Percentiles rank a stretch among this genome's conserved stretches.
Conservation (phyloP, 2,113 vertebrate genomes). For the Zosterops hypoxanthus region DNA sequence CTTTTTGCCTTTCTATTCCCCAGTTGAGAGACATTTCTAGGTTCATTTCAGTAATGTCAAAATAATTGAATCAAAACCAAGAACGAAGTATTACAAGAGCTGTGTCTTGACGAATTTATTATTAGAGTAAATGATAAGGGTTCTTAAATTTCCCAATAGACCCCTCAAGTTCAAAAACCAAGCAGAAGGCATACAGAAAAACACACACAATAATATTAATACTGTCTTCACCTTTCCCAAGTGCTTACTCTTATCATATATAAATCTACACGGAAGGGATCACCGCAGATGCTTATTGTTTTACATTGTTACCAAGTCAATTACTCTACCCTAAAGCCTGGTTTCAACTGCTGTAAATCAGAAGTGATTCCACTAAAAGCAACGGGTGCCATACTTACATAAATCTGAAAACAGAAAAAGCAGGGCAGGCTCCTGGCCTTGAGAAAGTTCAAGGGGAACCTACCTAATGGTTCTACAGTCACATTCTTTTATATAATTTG, state of each 20-base stretch:
- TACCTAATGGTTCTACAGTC: background rate
- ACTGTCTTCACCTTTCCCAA: conserved; percentile 7
- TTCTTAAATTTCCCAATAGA: conserved; percentile 55
- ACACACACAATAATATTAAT: conserved; percentile 12
- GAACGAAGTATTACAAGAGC: conserved; percentile 32
- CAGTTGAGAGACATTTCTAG: conserved; percentile 53
- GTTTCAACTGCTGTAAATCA: conserved; percentile 1
- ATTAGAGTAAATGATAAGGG: conserved; percentile 64
- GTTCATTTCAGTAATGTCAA: conserved; percentile 71
- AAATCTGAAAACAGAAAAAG: background rate
- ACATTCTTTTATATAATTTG: background rate
- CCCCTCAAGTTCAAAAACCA: conserved; percentile 20
- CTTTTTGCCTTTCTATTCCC: conserved; percentile 50
- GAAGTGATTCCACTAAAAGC: background rate
- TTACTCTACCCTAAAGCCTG: background rate
- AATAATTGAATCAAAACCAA: conserved; percentile 71
- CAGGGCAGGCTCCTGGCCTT: background rate
- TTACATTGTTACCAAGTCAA: conserved; percentile 2
- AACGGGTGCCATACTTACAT: background rate
- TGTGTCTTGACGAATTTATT: conserved; percentile 50
- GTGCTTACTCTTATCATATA: background rate
- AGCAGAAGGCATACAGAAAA: background rate
- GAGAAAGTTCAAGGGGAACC: background rate
- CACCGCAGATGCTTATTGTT: background rate
- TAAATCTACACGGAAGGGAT: background rate